These are phyloP conservation scores for Gadus chalcogrammus DNA, from an alignment of 2,113 vertebrate genomes.

Conservation along the genomic window DNA sequence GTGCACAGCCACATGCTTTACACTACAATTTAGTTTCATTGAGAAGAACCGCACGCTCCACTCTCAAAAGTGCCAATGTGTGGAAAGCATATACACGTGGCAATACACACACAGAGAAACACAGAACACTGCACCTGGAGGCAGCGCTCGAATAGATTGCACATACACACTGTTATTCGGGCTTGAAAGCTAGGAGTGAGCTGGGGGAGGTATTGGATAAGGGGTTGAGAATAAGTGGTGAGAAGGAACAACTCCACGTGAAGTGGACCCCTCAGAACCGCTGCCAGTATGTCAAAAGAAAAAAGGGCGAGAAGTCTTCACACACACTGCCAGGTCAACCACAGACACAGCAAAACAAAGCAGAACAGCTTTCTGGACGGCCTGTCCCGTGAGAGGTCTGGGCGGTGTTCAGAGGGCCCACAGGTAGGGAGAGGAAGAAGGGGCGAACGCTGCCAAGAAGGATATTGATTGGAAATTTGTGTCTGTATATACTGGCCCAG, in stretches of 20 bases:
- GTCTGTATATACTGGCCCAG: too few species aligned
- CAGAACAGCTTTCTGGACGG: slow-evolving; percentile 3
- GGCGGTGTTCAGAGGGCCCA: too few species aligned
- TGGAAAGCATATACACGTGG: slow-evolving; percentile 10
- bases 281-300: too few species aligned
- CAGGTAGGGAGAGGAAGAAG: too few species aligned
- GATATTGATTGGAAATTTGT: too few species aligned
- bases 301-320: too few species aligned
- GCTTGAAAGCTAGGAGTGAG: slow-evolving; percentile 18
- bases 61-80: slow-evolving; percentile 19
- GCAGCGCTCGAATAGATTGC: too few species aligned
- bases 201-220: background rate
- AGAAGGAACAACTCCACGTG: background rate
- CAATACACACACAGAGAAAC: slow-evolving; percentile 8
- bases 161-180: slow-evolving; percentile 35
- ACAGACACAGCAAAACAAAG: background rate
- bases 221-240: background rate
- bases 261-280: background rate
- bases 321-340: too few species aligned
- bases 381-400: too few species aligned
- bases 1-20: slow-evolving; percentile 40
- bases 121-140: slow-evolving; percentile 12
- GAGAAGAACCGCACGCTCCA: background rate
- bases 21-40: slow-evolving; percentile 6
- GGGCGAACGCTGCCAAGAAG: too few species aligned